Evolutionary conservation across 1,140 invertebrate species (phyloP).

Genomic region (Atopsyche davidsoni): DNA sequence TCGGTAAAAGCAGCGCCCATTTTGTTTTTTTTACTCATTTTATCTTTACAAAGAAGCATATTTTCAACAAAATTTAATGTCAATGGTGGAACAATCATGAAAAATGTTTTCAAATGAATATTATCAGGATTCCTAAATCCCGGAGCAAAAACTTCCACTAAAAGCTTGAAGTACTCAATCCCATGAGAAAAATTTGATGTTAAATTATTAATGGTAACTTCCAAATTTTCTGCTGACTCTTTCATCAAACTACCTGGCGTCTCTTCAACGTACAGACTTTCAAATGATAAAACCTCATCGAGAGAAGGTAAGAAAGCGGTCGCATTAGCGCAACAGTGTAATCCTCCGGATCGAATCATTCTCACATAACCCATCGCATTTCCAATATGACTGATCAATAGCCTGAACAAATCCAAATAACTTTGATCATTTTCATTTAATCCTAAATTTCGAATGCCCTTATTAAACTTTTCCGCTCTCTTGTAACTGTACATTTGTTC

Average conservation of each 20-base stretch:
- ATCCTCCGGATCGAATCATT: constrained; percentile 87
- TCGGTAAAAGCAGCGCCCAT: constrained; percentile 87
- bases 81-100: constrained; percentile 87
- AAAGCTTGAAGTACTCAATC: constrained; percentile 91
- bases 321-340: constrained; percentile 87
- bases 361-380: constrained; percentile 96
- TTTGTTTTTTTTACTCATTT: constrained; percentile 84
- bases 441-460: constrained; percentile 85
- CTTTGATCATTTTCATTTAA: constrained; percentile 74
- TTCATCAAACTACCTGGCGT: constrained; percentile 54
- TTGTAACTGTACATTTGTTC: constrained; percentile 75
- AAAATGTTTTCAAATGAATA: constrained; percentile 89
- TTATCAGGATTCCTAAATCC: constrained; percentile 83
- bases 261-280: constrained; percentile 50
- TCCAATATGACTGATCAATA: constrained; percentile 89
- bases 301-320: constrained; percentile 86
- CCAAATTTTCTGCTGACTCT: constrained; percentile 65
- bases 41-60: constrained; percentile 86
- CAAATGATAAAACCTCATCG: constrained; percentile 62
- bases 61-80: constrained; percentile 95
- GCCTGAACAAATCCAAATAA: constrained; percentile 90
- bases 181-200: constrained; percentile 85
- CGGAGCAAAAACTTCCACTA: constrained; percentile 88
- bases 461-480: constrained; percentile 91
- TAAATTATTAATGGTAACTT: constrained; percentile 71